These are phyloP conservation scores for Chlamydotis undulata DNA, from an alignment of 2,113 vertebrate genomes.

Conservation along the genomic window DNA sequence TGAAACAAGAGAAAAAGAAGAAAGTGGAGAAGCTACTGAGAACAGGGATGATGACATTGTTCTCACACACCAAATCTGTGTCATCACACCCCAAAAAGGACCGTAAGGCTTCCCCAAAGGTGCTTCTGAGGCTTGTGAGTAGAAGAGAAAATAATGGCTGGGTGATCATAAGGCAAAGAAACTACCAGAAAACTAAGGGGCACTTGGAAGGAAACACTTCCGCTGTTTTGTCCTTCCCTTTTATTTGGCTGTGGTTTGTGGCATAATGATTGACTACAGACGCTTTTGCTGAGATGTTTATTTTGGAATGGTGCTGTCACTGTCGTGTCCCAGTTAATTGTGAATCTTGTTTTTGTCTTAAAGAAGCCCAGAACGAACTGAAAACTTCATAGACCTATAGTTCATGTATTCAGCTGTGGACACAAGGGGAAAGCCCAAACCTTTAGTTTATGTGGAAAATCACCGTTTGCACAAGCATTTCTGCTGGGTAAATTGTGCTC, in stretches of 20 bases:
- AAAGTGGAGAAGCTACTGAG: background rate
- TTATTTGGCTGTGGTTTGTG: constrained; percentile 7
- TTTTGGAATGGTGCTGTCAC: constrained; percentile 8
- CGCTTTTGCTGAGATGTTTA: background rate
- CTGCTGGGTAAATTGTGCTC: background rate
- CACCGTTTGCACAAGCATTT: background rate
- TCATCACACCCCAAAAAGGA: fast-evolving
- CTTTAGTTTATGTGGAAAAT: background rate
- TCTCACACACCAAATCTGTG: background rate
- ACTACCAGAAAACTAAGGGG: background rate
- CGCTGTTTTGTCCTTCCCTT: background rate
- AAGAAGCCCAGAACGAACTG: background rate
- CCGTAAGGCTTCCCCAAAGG: background rate
- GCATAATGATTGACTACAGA: background rate
- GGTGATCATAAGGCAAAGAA: background rate
- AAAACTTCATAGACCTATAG: background rate
- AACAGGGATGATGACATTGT: background rate
- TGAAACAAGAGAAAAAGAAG: background rate
- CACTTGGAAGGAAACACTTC: background rate
- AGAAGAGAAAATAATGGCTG: background rate
- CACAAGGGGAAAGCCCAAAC: background rate
- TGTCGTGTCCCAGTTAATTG: background rate
- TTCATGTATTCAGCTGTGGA: background rate
- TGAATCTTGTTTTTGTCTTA: background rate
- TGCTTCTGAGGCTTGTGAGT: background rate